Evolutionary conservation across 2,113 vertebrate species (phyloP), one percentile per base, ranked within the genome.

Genomic region (Chunga burmeisteri): DNA sequence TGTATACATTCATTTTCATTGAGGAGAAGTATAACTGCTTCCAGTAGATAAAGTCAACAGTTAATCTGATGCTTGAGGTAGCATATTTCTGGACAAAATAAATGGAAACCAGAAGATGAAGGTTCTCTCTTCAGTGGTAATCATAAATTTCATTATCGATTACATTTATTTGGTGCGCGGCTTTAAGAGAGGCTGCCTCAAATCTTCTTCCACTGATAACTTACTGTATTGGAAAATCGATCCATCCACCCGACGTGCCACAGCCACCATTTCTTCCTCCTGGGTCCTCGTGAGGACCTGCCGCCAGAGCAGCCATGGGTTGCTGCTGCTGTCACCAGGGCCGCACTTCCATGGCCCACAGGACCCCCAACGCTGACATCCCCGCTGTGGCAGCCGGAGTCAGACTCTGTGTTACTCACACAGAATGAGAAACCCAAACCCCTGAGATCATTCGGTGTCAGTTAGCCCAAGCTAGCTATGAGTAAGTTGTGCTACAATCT

Each of bases 231-330:
- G 67, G 46, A 79, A 94, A 84, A 75, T 56, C n/a, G 34, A 21
- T 52, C 32, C 32, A 7, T 22, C 29, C 34, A 11, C 23, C 42
- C 66, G 63, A 4, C 0, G 0, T 25, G n/a, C 40, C 22, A 10
- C 61, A 67, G 34, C 19, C 46, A 56, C 13, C 12, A 5, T 56
- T 70, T 44, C 34, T 74, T 71, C 56, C 70, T 52, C 42, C 38
- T 23, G 4, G 58, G 42, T 58, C 68, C 65, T 81, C 58, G 44
- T n/a, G 44, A 26, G 0, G 1, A 34, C 26, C 44, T 53, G 34
- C 17, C 2, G 0, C 46, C 23, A 38, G 23, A 46, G 4, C 44
- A 81, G n/a, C 36, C 14, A 4, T 6, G 22, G 72, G 18, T 23
- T 68, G 38, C 34, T 78, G 49, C 23, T 36, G 6, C 42, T 86